Evolutionary conservation across 2,113 vertebrate genomes (phyloP).

Genomic region (Anguilla rostrata): DNA sequence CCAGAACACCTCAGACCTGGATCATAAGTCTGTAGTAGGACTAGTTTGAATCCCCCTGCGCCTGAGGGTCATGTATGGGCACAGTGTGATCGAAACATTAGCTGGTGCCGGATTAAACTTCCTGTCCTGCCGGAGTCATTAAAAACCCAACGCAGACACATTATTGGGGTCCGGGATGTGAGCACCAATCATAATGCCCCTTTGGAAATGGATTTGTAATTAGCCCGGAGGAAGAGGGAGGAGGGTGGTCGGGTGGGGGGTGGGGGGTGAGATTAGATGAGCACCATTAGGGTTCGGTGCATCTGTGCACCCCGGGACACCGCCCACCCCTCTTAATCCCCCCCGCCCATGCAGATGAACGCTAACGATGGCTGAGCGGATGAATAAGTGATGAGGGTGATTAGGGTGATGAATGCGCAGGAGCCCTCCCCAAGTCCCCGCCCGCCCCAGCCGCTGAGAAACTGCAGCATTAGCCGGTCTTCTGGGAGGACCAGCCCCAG

Average conservation of each 20-base stretch:
- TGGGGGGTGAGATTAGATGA: not conserved
- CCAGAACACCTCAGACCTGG: not conserved
- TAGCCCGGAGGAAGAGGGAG: not conserved
- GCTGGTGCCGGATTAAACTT: not conserved
- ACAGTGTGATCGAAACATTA: not conserved
- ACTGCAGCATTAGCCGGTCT: not conserved
- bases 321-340: conserved; percentile 49
- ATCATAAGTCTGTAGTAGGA: not conserved
- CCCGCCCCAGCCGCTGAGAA: conserved; percentile 32
- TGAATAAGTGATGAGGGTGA: conserved; percentile 73
- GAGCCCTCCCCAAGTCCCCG: conserved; percentile 49
- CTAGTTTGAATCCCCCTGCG: not conserved
- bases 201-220: conserved; percentile 13
- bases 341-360: conserved; percentile 57
- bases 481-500: not conserved
- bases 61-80: not conserved
- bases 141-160: not conserved
- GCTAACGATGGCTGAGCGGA: conserved; percentile 61
- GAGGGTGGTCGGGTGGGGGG: not conserved
- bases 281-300: conserved; percentile 4
- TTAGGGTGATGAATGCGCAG: conserved; percentile 68
- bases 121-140: not conserved
- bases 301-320: conserved; percentile 7
- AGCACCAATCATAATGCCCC: not conserved
- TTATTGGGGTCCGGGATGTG: not conserved